phyloP scores from a whole-genome alignment of 1,140 invertebrate genomes.

The Laodelphax striatellus region DNA sequence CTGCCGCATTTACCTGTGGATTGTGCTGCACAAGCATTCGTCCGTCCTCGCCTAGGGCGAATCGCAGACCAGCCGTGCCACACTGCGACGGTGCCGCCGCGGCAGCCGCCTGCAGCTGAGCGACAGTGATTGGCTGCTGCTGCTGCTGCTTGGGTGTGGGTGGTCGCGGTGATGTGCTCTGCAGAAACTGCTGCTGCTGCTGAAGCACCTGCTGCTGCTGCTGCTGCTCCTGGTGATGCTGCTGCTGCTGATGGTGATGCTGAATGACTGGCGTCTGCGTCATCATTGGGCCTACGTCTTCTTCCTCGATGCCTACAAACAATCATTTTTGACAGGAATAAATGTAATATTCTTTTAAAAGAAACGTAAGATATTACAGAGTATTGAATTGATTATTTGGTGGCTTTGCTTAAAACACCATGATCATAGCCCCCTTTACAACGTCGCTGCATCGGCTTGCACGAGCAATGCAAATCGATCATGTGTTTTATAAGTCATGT shows the following conservation, averaged over 20 bases:
- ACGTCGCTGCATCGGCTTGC: no score
- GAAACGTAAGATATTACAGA: no score
- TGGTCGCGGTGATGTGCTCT: conserved; percentile 5
- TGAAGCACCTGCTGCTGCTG: conserved; percentile 17
- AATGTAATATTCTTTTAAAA: no score
- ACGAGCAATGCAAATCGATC: no score
- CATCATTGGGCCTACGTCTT: conserved; percentile 36
- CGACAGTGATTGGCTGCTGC: conserved; percentile 7
- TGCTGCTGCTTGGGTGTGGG: conserved; percentile 19
- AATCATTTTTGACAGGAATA: no score
- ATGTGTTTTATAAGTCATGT: no score
- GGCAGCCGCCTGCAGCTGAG: conserved; percentile 24
- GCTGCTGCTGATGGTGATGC: conserved; percentile 9
- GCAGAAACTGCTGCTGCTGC: conserved; percentile 11
- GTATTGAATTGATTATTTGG: no score
- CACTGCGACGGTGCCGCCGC: conserved; percentile 10
- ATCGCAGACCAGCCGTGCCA: conserved; percentile 30
- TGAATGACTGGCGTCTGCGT: conserved; percentile 27
- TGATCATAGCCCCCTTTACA: no score
- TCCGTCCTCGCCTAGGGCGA: conserved; percentile 39
- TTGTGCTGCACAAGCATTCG: conserved; percentile 37
- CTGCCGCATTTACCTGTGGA: conserved; percentile 17
- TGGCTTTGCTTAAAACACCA: no score
- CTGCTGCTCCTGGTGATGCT: conserved; percentile 15
- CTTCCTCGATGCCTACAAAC: conserved; percentile 32